These are phyloP conservation scores for Desmodus rotundus DNA, from an alignment of 2,113 vertebrate genomes.

Conservation along the genomic window DNA sequence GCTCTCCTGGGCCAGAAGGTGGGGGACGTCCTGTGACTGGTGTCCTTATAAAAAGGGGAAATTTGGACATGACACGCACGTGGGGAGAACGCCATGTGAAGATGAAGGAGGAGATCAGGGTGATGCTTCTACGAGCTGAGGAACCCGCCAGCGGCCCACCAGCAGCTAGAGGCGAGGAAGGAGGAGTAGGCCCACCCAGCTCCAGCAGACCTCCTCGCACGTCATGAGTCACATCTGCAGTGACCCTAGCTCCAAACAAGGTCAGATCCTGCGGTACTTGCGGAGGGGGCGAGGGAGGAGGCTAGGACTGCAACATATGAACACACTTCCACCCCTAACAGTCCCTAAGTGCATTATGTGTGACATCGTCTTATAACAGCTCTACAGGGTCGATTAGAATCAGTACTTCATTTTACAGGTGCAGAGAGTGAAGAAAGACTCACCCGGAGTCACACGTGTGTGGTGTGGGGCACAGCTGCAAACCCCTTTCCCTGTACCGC, in stretches of 20 bases:
- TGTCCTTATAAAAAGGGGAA: neutral
- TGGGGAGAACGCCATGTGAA: neutral
- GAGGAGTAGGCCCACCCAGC: neutral
- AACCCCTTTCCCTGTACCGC: no score
- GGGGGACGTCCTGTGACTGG: neutral
- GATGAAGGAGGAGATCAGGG: neutral
- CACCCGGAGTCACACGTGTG: neutral
- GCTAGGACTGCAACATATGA: neutral
- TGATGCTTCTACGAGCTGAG: neutral
- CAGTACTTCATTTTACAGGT: neutral
- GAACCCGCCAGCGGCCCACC: no score
- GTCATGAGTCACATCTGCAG: neutral
- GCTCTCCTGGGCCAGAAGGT: neutral
- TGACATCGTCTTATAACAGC: neutral
- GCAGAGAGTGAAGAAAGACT: neutral
- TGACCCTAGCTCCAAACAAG: neutral
- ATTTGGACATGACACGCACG: no score
- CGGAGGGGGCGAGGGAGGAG: neutral
- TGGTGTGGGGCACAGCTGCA: neutral
- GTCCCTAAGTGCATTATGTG: neutral
- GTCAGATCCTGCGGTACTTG: neutral
- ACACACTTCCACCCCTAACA: neutral
- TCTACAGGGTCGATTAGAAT: neutral
- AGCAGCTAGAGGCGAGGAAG: no score
- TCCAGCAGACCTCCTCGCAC: no score